Evolutionary conservation across 2,888 invertebrate species (phyloP).

Genomic region (Brachycybe producta): DNA sequence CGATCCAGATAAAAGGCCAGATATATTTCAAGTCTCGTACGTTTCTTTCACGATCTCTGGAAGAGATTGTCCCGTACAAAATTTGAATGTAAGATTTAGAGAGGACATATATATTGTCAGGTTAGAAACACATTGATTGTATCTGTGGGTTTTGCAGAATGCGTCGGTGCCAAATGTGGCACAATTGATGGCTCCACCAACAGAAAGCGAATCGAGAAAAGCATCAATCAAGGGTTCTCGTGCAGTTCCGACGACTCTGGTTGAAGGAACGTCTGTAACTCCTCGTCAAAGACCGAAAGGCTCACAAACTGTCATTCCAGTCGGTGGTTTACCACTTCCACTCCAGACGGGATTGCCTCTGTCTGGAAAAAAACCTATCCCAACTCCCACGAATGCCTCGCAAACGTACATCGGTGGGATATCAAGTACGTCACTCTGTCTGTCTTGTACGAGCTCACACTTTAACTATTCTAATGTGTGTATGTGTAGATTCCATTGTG

Average conservation of each 20-base stretch:
- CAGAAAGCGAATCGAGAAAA: conserved; percentile 51
- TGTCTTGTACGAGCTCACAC: too few relatives aligned
- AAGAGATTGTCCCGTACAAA: conserved; percentile 63
- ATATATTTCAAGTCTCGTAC: conserved; percentile 69
- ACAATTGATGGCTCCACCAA: conserved; percentile 48
- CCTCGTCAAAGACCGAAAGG: conserved; percentile 69
- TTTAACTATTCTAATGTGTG: not conserved
- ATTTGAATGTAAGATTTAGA: conserved; percentile 44
- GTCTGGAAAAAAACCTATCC: conserved; percentile 9
- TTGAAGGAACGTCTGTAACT: conserved; percentile 54
- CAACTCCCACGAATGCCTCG: conserved; percentile 8
- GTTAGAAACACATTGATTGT: conserved; percentile 1
- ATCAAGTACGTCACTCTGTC: not conserved
- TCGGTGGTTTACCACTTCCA: conserved; percentile 25
- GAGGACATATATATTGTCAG: not conserved
- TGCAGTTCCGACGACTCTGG: conserved; percentile 32
- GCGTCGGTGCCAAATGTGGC: conserved; percentile 49
- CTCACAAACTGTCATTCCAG: conserved; percentile 23
- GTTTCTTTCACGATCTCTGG: conserved; percentile 56
- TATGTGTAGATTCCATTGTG: not conserved
- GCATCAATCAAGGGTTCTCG: conserved; percentile 38
- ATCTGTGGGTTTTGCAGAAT: conserved; percentile 49
- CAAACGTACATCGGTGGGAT: not conserved
- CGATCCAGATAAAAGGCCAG: conserved; percentile 66
- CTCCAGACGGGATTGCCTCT: conserved; percentile 10